Percentiles rank a stretch among this genome's conserved stretches.
phyloP scores from a whole-genome alignment of 2,113 vertebrate species.

The Aldabrachelys gigantea region DNA sequence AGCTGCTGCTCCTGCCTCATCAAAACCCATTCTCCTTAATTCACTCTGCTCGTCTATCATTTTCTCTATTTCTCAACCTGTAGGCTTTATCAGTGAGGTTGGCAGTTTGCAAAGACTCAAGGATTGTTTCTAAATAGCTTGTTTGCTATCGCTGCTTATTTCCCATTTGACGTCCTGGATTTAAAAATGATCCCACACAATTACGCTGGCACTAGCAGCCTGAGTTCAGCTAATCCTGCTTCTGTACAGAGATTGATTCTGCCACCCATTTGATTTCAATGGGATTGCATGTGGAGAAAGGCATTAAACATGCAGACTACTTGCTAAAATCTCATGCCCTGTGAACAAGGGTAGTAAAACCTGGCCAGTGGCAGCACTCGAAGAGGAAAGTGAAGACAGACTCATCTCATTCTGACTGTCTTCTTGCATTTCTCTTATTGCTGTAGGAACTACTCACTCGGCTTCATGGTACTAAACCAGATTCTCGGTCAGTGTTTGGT shows the following conservation, averaged over 20 bases:
- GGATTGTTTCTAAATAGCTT: neutral
- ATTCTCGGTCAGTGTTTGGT: neutral
- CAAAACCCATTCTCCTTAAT: neutral
- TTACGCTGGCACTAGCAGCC: neutral
- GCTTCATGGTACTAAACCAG: neutral
- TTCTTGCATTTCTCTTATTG: neutral
- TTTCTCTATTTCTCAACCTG: neutral
- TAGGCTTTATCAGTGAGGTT: neutral
- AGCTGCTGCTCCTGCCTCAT: constrained; percentile 9
- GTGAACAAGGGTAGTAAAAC: neutral
- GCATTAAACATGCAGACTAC: neutral
- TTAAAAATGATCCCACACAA: neutral
- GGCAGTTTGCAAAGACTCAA: neutral
- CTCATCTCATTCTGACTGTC: neutral
- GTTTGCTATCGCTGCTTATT: neutral
- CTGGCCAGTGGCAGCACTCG: neutral
- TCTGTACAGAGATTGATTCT: neutral
- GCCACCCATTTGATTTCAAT: neutral
- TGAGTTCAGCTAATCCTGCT: neutral
- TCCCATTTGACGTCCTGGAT: neutral
- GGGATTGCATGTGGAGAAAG: no score
- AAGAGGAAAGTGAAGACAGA: neutral
- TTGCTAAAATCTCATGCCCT: neutral
- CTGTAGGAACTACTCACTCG: neutral
- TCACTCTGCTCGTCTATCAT: neutral